phyloP scores from a whole-genome alignment of 2,888 invertebrate genomes.

The Cerceris ruficornis region DNA sequence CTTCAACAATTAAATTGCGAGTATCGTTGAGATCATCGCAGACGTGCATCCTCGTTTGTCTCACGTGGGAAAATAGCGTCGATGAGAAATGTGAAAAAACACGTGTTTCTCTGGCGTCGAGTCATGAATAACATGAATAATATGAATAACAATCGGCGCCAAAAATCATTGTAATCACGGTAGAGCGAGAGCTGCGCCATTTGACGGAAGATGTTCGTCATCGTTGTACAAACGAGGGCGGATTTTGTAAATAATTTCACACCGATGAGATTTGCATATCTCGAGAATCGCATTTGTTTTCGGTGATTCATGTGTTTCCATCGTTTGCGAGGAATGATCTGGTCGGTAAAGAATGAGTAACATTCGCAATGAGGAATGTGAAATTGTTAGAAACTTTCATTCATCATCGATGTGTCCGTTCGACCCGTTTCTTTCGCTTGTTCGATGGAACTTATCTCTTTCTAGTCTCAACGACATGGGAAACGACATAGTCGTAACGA shows the following conservation, averaged over 20 bases:
- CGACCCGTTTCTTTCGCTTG: too few species aligned
- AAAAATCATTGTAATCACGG: background rate
- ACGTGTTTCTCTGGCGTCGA: background rate
- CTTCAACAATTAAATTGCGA: too few species aligned
- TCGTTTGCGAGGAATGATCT: background rate
- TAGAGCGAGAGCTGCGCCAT: background rate
- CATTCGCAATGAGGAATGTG: background rate
- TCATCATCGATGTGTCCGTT: too few species aligned
- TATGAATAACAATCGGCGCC: conserved; percentile 1
- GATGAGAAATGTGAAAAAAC: too few species aligned
- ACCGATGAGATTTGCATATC: conserved; percentile 7
- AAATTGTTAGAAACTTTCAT: background rate
- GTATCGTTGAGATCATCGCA: too few species aligned
- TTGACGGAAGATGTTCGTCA: background rate
- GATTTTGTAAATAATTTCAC: conserved; percentile 14
- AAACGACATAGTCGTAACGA: too few species aligned
- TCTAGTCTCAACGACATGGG: too few species aligned
- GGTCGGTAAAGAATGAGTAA: background rate
- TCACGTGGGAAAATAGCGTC: too few species aligned
- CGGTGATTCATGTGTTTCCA: conserved; percentile 1
- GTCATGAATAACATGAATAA: background rate
- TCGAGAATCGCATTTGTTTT: conserved; percentile 1
- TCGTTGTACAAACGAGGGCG: background rate
- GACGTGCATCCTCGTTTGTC: too few species aligned
- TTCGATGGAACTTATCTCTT: too few species aligned